Evolutionary conservation across 2,113 vertebrate species (phyloP).

Genomic region (Chionomys nivalis): DNA sequence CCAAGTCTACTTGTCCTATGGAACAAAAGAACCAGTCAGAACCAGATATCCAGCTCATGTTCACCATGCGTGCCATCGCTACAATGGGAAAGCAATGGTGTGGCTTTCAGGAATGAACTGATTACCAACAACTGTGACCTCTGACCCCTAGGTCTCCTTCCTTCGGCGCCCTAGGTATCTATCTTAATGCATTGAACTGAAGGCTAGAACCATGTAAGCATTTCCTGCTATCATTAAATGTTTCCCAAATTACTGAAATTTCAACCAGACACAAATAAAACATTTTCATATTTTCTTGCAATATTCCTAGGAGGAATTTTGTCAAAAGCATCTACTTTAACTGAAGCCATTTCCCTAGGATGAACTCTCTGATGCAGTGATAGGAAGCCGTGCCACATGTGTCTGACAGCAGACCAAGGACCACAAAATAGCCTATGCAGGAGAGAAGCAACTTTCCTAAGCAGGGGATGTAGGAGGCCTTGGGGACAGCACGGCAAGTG

Average conservation of each 20-base stretch:
- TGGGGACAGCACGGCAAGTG: rapidly evolving
- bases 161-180: neutral
- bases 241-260: neutral
- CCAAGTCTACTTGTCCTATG: slow-evolving; percentile 95
- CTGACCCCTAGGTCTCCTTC: neutral
- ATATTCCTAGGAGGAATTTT: neutral
- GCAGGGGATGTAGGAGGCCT: neutral
- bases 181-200: neutral
- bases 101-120: neutral
- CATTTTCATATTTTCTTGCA: neutral
- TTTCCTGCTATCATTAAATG: neutral
- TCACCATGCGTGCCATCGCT: neutral
- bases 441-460: neutral
- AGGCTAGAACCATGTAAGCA: neutral
- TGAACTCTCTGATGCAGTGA: neutral
- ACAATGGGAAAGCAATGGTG: neutral
- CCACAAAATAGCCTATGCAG: neutral
- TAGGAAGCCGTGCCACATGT: neutral
- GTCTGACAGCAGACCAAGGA: neutral
- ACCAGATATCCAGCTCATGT: rapidly evolving
- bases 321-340: neutral
- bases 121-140: too few species aligned
- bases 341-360: neutral
- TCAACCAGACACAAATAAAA: slow-evolving; percentile 29
- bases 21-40: slow-evolving; percentile 46